A percentile compares a stretch with the other conserved stretches of the same genome.
Conservation (phyloP, 2,113 vertebrate species). For the Scatophagus argus region DNA sequence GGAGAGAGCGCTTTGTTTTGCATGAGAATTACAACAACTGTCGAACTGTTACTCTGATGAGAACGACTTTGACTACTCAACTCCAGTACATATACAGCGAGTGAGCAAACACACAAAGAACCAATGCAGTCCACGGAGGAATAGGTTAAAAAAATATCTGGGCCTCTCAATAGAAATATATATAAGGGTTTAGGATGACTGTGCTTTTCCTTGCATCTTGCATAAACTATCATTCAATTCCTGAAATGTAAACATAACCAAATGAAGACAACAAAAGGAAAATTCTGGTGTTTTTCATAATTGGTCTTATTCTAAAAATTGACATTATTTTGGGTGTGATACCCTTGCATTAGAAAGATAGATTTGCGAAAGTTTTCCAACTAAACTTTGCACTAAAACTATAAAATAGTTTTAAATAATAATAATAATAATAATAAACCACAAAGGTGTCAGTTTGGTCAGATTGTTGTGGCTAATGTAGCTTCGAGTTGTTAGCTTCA, state of each 20-base stretch:
- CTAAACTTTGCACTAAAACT: too few species aligned
- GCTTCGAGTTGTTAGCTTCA: too few species aligned
- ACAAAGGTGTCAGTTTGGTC: fast-evolving
- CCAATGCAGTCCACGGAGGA: background rate
- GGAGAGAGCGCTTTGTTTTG: slow-evolving; percentile 43
- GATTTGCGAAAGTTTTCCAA: background rate
- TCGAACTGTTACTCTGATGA: slow-evolving; percentile 43
- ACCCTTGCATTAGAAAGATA: background rate
- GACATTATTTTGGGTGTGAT: background rate
- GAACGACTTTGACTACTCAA: slow-evolving; percentile 27
- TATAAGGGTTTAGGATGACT: background rate
- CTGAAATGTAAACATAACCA: background rate
- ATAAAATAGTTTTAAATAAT: too few species aligned
- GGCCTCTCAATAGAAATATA: slow-evolving; percentile 4
- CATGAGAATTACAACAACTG: slow-evolving; percentile 48
- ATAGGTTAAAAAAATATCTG: background rate
- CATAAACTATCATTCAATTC: background rate
- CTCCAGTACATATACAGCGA: background rate
- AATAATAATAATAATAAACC: too few species aligned
- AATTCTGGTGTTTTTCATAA: background rate
- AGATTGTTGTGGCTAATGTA: background rate
- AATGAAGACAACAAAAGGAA: background rate
- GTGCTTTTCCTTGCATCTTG: background rate
- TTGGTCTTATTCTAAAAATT: background rate
- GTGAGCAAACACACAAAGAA: slow-evolving; percentile 27